Conservation (phyloP, 1,140 invertebrate species). For the Lordiphosa mommai region DNA sequence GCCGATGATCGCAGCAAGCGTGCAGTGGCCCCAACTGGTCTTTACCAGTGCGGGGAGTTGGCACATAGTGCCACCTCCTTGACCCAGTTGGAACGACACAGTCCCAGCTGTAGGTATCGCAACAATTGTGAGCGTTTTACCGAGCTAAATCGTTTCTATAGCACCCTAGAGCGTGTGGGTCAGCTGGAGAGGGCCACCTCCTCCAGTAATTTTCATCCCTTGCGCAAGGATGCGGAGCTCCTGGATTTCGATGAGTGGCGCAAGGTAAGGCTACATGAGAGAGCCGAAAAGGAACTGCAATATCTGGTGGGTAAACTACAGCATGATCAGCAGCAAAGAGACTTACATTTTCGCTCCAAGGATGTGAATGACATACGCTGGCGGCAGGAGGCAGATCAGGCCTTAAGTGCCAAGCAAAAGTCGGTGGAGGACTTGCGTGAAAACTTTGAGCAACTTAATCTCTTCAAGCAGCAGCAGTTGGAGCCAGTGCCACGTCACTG, state of each 20-base stretch:
- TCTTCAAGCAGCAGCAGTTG: constrained; percentile 80
- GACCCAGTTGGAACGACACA: constrained; percentile 62
- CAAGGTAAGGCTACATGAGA: constrained; percentile 87
- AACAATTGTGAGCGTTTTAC: constrained; percentile 89
- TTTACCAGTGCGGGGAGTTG: constrained; percentile 70
- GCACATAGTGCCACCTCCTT: constrained; percentile 74
- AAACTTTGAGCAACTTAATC: constrained; percentile 82
- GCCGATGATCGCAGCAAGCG: constrained; percentile 77
- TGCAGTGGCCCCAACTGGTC: constrained; percentile 63
- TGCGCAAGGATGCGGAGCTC: constrained; percentile 87
- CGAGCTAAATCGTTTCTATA: constrained; percentile 92
- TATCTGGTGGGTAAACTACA: constrained; percentile 89
- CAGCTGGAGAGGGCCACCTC: constrained; percentile 89
- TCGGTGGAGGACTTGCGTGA: constrained; percentile 92
- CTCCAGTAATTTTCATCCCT: constrained; percentile 84
- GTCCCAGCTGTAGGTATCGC: constrained; percentile 81
- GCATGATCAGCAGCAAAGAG: constrained; percentile 89
- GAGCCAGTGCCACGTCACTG: constrained; percentile 90
- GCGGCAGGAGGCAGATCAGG: constrained; percentile 86
- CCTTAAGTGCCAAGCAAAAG: constrained; percentile 90
- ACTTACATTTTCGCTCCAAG: constrained; percentile 89
- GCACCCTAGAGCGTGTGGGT: constrained; percentile 90
- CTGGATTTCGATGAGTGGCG: constrained; percentile 94
- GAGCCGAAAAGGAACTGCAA: constrained; percentile 90
- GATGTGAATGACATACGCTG: constrained; percentile 87